A percentile compares a stretch with the other conserved stretches of the same genome.
phyloP scores from a whole-genome alignment of 2,113 vertebrate genomes.

The Dryoscopus gambensis region DNA sequence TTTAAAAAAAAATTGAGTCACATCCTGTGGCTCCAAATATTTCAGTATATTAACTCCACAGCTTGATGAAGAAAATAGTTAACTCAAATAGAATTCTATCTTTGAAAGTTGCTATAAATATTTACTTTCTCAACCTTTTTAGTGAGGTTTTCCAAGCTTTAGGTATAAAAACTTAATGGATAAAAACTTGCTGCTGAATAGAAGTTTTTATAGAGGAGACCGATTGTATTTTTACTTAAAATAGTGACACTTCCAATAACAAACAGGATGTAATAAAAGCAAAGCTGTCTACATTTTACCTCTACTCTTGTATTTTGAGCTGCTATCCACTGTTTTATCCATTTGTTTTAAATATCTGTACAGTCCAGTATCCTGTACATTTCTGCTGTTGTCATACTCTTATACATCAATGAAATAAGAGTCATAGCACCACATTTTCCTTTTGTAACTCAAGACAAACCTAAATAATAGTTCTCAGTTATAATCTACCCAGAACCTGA shows the following conservation, averaged over 20 bases:
- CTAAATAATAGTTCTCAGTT: background rate
- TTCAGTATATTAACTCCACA: background rate
- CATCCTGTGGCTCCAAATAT: background rate
- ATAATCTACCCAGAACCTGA: background rate
- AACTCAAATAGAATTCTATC: background rate
- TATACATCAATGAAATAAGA: background rate
- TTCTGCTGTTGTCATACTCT: background rate
- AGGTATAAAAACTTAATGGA: background rate
- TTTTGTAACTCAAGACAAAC: background rate
- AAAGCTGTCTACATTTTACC: background rate
- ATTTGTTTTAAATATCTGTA: background rate
- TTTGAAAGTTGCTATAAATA: background rate
- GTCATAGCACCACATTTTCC: background rate
- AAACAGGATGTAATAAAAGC: background rate
- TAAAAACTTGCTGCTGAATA: background rate
- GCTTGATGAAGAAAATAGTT: background rate
- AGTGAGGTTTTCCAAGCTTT: background rate
- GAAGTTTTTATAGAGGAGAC: background rate
- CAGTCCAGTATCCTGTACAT: background rate
- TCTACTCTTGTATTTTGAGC: background rate
- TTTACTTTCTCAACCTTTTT: background rate
- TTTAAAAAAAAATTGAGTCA: background rate
- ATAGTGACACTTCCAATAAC: background rate
- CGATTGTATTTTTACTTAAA: background rate
- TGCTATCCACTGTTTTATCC: fast-evolving